phyloP scores from a whole-genome alignment of 2,113 vertebrate genomes.

The Tiliqua scincoides region DNA sequence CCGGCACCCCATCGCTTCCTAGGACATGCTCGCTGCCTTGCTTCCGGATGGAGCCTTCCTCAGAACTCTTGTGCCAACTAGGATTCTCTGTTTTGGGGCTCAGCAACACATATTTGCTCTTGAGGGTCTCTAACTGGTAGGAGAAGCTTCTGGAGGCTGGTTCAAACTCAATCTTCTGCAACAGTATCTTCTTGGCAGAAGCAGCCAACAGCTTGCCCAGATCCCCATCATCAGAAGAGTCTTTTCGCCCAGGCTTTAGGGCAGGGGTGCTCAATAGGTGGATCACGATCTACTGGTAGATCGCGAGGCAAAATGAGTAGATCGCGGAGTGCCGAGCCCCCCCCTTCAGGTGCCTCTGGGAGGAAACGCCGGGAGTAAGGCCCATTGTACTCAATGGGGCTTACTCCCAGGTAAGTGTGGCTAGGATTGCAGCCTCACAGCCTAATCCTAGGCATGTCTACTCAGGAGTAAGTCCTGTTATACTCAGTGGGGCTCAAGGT shows the following conservation, averaged over 20 bases:
- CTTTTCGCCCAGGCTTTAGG: conserved; percentile 85
- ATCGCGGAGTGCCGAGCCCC: too few species aligned
- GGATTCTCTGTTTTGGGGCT: conserved; percentile 75
- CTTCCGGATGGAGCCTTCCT: conserved; percentile 72
- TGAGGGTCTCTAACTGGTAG: conserved; percentile 85
- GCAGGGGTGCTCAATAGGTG: too few species aligned
- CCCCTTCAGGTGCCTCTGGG: too few species aligned
- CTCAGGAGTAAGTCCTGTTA: too few species aligned
- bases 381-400: too few species aligned
- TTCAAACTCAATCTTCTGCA: conserved; percentile 92
- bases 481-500: too few species aligned
- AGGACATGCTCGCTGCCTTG: conserved; percentile 45
- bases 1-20: conserved; percentile 82
- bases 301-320: too few species aligned
- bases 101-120: conserved; percentile 91
- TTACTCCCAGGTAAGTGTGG: too few species aligned
- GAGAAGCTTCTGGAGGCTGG: conserved; percentile 88
- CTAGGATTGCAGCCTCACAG: too few species aligned
- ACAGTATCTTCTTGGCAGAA: conserved; percentile 89
- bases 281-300: too few species aligned
- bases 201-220: conserved; percentile 86
- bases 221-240: conserved; percentile 81
- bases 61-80: conserved; percentile 59
- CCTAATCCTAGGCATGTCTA: too few species aligned
- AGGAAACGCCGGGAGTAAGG: too few species aligned